Evolutionary conservation across 2,888 invertebrate genomes (phyloP).

Genomic region (Drosophila recens): DNA sequence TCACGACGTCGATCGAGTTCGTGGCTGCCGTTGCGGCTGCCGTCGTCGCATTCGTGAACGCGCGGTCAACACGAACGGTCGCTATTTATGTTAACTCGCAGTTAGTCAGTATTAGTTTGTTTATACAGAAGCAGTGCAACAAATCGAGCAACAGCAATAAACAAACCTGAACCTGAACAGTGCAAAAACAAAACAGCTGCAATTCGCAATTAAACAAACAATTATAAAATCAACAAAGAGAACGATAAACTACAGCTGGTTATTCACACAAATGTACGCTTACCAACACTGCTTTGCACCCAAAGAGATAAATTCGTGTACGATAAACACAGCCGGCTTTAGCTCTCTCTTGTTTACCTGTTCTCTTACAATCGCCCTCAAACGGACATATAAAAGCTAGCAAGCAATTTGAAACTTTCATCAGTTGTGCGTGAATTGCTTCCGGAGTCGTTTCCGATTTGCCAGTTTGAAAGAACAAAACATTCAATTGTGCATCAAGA

Average conservation of each 20-base stretch:
- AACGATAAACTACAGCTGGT: conserved; percentile 38
- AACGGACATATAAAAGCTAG: conserved; percentile 52
- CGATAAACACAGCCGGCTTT: conserved; percentile 44
- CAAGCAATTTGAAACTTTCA: conserved; percentile 47
- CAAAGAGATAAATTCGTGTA: too few relatives aligned
- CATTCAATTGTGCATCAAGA: neutral
- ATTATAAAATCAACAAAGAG: conserved; percentile 20
- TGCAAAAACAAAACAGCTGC: conserved; percentile 49
- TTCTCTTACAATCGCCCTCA: neutral
- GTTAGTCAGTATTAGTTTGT: conserved; percentile 4
- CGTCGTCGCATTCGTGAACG: conserved; percentile 49
- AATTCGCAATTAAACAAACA: conserved; percentile 34
- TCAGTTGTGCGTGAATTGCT: conserved; percentile 61
- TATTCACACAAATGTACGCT: conserved; percentile 19
- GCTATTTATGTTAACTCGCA: conserved; percentile 6
- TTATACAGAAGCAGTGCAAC: conserved; percentile 15
- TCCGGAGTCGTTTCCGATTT: conserved; percentile 30
- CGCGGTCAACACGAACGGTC: conserved; percentile 50
- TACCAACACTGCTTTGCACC: too few relatives aligned
- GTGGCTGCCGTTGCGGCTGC: conserved; percentile 21
- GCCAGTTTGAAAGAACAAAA: neutral
- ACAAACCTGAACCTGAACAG: conserved; percentile 43
- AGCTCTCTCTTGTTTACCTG: conserved; percentile 1
- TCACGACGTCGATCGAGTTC: conserved; percentile 30
- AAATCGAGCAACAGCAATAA: conserved; percentile 32